Conservation (phyloP, 2,113 vertebrate genomes). For the Rutilus rutilus region DNA sequence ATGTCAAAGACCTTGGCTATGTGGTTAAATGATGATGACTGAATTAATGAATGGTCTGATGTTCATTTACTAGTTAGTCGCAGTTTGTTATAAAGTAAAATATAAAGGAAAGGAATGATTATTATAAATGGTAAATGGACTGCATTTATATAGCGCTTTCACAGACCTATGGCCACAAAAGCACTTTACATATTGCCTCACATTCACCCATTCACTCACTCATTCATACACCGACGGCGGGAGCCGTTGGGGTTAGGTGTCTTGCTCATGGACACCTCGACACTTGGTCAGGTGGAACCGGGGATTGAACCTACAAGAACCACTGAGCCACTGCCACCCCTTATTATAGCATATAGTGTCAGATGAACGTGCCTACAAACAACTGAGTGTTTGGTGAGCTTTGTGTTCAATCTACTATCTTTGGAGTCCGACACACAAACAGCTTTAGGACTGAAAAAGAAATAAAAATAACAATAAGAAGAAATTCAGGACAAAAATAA, state of each 20-base stretch:
- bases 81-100: not conserved
- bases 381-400: not conserved
- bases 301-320: too few species aligned
- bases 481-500: not conserved
- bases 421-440: not conserved
- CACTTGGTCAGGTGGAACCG: too few species aligned
- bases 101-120: not conserved
- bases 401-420: not conserved
- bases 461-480: not conserved
- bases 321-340: too few species aligned
- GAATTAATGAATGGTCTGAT: not conserved
- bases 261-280: too few species aligned
- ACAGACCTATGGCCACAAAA: too few species aligned
- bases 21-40: not conserved
- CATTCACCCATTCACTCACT: too few species aligned
- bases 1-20: conserved; percentile 4
- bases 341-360: not conserved
- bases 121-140: too few species aligned
- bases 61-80: not conserved
- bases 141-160: too few species aligned
- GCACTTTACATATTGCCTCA: too few species aligned
- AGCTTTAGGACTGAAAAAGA: not conserved
- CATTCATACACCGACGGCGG: too few species aligned
- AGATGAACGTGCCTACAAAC: not conserved
- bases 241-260: too few species aligned